Evolutionary conservation across 2,888 invertebrate species (phyloP).

Genomic region (Cyclophora albipunctata): DNA sequence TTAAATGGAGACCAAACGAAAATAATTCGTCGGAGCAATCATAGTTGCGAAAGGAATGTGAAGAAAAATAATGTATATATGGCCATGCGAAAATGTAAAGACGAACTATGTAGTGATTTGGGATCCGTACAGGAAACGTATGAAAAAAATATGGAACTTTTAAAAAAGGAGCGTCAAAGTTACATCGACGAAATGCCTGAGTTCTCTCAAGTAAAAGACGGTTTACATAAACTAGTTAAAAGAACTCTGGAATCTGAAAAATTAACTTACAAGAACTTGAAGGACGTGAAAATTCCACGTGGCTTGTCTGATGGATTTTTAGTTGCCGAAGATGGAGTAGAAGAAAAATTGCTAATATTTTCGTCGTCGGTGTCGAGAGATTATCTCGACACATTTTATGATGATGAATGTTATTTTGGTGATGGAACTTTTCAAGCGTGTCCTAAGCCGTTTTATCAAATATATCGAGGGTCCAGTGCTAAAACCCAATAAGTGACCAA

Average conservation of each 20-base stretch:
- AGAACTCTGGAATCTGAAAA: constrained; percentile 4
- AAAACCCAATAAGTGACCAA: too few species aligned
- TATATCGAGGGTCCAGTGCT: background rate
- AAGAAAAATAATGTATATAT: constrained; percentile 3
- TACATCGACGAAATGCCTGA: constrained; percentile 8
- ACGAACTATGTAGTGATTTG: too few species aligned
- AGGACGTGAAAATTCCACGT: constrained; percentile 2
- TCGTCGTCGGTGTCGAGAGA: background rate
- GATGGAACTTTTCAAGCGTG: constrained; percentile 1
- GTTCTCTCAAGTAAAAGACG: constrained; percentile 7
- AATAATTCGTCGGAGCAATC: background rate
- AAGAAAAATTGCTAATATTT: constrained; percentile 1
- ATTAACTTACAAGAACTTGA: constrained; percentile 3
- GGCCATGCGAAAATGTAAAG: background rate
- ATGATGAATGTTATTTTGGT: constrained; percentile 1
- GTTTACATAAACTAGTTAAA: constrained; percentile 6
- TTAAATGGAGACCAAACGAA: too few species aligned
- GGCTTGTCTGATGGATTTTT: background rate
- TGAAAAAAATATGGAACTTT: constrained; percentile 5
- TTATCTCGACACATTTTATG: constrained; percentile 1
- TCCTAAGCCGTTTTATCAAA: constrained; percentile 1
- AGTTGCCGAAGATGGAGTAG: constrained; percentile 4
- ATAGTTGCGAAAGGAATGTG: constrained; percentile 1
- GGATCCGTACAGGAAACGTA: background rate
- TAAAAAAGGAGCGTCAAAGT: constrained; percentile 4